Percentiles rank a stretch among this genome's conserved stretches.
phyloP scores from a whole-genome alignment of 2,797 vertebrate genomes.

The Euphonia xanthogaster region DNA sequence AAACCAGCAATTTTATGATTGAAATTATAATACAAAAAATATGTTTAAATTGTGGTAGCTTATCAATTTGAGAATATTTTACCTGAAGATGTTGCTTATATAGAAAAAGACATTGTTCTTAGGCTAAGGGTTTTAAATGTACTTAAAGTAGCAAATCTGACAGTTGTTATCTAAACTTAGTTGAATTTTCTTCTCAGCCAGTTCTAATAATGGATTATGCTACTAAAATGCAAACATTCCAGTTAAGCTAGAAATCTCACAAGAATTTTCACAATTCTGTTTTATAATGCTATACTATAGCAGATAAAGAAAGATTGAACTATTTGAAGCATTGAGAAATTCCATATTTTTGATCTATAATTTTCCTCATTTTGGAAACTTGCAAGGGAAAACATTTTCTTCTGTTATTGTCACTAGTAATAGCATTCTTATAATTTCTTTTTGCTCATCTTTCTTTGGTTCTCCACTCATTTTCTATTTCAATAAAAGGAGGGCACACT shows the following conservation, averaged over 20 bases:
- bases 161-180: neutral
- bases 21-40: neutral
- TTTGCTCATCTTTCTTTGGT: neutral
- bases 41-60: neutral
- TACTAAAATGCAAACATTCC: neutral
- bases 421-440: neutral
- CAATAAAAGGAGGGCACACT: neutral
- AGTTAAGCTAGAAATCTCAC: neutral
- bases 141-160: neutral
- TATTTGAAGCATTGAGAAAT: neutral
- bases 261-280: neutral
- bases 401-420: neutral
- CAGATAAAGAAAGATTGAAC: neutral
- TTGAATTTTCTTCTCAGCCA: neutral
- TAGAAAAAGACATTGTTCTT: neutral
- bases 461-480: neutral
- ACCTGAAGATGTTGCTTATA: neutral
- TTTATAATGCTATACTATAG: neutral
- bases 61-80: neutral
- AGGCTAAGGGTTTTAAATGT: neutral
- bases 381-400: fast-evolving
- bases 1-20: neutral
- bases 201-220: neutral
- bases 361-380: neutral
- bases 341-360: neutral